Conservation (phyloP, 2,797 vertebrate species). For the Balearica regulorum region DNA sequence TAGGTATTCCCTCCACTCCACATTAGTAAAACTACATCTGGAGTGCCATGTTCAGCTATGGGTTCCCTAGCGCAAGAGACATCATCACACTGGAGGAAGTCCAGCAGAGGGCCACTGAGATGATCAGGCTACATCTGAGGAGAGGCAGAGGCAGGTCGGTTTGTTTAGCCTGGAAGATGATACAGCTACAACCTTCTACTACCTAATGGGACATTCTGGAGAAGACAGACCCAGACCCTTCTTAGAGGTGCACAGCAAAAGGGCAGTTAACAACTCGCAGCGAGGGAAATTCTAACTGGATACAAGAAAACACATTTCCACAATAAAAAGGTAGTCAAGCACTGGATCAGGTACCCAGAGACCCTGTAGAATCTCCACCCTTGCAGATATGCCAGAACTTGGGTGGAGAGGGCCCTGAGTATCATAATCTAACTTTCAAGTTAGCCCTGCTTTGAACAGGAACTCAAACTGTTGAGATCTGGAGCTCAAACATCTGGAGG, state of each 20-base stretch:
- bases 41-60: neutral
- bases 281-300: neutral
- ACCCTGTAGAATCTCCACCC: neutral
- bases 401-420: neutral
- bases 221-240: neutral
- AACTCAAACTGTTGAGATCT: neutral
- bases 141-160: neutral
- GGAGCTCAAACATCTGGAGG: neutral
- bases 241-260: neutral
- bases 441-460: neutral
- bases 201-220: neutral
- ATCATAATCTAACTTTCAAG: neutral
- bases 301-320: neutral
- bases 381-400: neutral
- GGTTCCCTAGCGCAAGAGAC: neutral
- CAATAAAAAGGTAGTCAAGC: neutral
- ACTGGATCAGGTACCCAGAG: neutral
- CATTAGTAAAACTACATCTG: neutral
- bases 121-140: neutral
- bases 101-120: neutral
- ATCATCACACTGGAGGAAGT: neutral
- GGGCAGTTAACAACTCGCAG: neutral
- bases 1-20: neutral
- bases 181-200: neutral
- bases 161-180: neutral